phyloP scores from a whole-genome alignment of 2,113 vertebrate genomes.

The Poeciliopsis turrubarensis region DNA sequence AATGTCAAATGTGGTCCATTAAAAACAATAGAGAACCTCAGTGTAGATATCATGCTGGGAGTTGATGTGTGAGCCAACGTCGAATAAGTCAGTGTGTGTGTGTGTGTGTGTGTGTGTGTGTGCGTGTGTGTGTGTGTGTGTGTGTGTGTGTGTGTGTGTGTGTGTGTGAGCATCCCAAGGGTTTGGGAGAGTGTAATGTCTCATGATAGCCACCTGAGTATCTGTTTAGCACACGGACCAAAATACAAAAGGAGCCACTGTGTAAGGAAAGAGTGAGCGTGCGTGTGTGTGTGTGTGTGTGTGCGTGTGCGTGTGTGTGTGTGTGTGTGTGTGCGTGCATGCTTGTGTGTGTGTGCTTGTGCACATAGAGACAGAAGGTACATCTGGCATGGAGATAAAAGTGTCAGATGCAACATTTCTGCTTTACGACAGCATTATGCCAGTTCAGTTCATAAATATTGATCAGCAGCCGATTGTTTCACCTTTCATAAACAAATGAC shows the following conservation, averaged over 20 bases:
- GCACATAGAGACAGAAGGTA: constrained; percentile 5
- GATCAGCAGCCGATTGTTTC: constrained; percentile 9
- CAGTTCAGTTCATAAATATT: constrained; percentile 34
- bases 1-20: neutral
- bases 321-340: neutral
- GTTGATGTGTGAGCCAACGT: neutral
- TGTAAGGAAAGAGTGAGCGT: constrained; percentile 26
- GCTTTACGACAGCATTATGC: constrained; percentile 24
- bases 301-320: neutral
- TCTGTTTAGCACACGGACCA: constrained; percentile 57
- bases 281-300: neutral
- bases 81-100: constrained; percentile 2
- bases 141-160: constrained; percentile 20
- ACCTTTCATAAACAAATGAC: constrained; percentile 44
- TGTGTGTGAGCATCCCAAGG: constrained; percentile 21
- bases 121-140: constrained; percentile 19
- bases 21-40: neutral
- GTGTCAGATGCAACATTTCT: constrained; percentile 30
- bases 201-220: constrained; percentile 78
- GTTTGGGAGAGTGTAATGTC: constrained; percentile 54
- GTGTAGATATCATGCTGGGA: neutral
- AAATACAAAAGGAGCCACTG: constrained; percentile 67
- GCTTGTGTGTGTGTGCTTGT: neutral
- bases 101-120: constrained; percentile 13
- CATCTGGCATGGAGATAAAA: constrained; percentile 44